Conservation (phyloP, 2,113 vertebrate species). For the Agapornis roseicollis region DNA sequence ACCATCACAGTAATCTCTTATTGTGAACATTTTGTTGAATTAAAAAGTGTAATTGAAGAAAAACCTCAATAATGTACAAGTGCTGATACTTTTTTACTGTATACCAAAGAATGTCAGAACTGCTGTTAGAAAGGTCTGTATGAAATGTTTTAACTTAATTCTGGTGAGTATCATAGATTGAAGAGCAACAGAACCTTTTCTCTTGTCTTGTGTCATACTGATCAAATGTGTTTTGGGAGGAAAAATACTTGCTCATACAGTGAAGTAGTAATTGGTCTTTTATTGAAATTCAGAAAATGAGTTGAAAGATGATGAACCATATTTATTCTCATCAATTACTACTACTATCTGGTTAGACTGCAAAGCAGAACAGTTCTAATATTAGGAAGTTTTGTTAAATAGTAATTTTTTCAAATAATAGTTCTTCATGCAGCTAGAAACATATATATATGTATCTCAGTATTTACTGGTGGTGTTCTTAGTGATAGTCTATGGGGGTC, state of each 20-base stretch:
- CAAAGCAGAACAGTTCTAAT: not conserved
- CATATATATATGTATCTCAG: not conserved
- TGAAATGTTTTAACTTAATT: not conserved
- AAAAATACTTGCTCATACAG: not conserved
- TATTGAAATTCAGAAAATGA: not conserved
- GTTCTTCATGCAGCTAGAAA: not conserved
- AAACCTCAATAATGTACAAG: not conserved
- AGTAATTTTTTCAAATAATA: not conserved
- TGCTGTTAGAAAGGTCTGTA: not conserved
- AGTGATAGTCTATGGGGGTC: not conserved
- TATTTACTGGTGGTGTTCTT: not conserved
- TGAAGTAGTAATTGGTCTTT: not conserved
- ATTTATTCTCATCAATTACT: not conserved
- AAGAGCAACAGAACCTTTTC: not conserved
- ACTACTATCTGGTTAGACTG: not conserved
- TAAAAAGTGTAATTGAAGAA: not conserved
- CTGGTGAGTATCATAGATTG: not conserved
- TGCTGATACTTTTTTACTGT: not conserved
- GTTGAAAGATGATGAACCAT: not conserved
- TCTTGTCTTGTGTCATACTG: not conserved
- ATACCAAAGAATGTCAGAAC: not conserved
- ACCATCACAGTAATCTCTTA: fast-evolving
- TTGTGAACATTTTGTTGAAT: not conserved
- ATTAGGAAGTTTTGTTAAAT: not conserved
- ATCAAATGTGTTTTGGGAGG: not conserved